Conservation (phyloP, 1,140 invertebrate species). For the Drosophila triauraria region DNA sequence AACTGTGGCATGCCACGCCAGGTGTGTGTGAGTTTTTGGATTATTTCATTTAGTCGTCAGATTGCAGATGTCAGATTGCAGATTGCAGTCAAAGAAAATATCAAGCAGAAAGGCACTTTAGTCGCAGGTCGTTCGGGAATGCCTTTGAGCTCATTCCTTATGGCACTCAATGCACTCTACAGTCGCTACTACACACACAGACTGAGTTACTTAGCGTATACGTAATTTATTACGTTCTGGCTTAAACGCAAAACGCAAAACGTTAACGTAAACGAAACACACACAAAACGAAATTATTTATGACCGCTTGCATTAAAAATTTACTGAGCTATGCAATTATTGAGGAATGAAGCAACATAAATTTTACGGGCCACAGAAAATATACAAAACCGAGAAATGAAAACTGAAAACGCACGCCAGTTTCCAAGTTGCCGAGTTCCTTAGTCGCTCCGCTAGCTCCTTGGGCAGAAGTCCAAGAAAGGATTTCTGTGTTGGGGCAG, state of each 20-base stretch:
- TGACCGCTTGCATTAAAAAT: slow-evolving; percentile 84
- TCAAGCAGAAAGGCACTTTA: slow-evolving; percentile 78
- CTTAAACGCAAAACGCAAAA: slow-evolving; percentile 37
- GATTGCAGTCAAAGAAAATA: slow-evolving; percentile 69
- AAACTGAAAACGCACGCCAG: slow-evolving; percentile 52
- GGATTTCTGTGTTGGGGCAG: slow-evolving; percentile 55
- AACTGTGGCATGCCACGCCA: slow-evolving; percentile 87
- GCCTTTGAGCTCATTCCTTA: slow-evolving; percentile 53
- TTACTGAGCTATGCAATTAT: slow-evolving; percentile 83
- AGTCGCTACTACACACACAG: slow-evolving; percentile 27
- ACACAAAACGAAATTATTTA: slow-evolving; percentile 80
- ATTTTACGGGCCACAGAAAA: slow-evolving; percentile 73
- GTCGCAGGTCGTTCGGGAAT: slow-evolving; percentile 60
- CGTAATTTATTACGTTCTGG: slow-evolving; percentile 74
- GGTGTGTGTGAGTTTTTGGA: slow-evolving; percentile 17
- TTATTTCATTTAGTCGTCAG: slow-evolving; percentile 18
- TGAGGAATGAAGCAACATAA: slow-evolving; percentile 82
- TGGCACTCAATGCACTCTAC: slow-evolving; percentile 34
- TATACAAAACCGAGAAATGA: slow-evolving; percentile 17
- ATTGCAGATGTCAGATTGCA: slow-evolving; percentile 18
- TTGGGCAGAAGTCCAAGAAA: slow-evolving; percentile 54
- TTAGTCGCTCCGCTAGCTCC: slow-evolving; percentile 34
- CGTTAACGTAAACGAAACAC: slow-evolving; percentile 45
- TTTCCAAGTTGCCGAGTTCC: slow-evolving; percentile 15
- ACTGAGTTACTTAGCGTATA: slow-evolving; percentile 73